Evolutionary conservation across 2,113 vertebrate genomes (phyloP).

Genomic region (Pangasianodon gigas): DNA sequence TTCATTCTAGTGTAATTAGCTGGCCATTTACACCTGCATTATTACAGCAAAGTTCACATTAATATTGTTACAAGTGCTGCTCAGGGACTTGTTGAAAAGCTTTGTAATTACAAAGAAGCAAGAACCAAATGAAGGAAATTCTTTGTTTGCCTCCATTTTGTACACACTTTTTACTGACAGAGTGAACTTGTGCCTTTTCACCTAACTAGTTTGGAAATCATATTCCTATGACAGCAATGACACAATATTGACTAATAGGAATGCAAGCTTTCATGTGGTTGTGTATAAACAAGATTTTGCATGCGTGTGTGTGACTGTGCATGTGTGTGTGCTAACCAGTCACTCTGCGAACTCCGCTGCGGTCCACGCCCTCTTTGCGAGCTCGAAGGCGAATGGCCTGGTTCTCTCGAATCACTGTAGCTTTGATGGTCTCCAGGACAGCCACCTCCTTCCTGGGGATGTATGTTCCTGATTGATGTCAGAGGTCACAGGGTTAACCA

Average conservation of each 20-base stretch:
- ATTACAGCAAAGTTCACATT: not conserved
- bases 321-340: slow-evolving; percentile 66
- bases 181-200: not conserved
- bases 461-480: slow-evolving; percentile 77
- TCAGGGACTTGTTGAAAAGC: not conserved
- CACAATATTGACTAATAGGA: not conserved
- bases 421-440: slow-evolving; percentile 82
- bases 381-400: slow-evolving; percentile 87
- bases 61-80: not conserved
- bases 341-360: slow-evolving; percentile 75
- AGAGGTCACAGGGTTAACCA: not conserved
- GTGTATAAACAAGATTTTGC: not conserved
- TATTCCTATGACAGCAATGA: not conserved
- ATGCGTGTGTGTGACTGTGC: not conserved
- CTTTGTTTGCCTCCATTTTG: not conserved
- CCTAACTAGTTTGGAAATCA: not conserved
- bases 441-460: slow-evolving; percentile 87
- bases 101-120: not conserved
- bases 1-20: not conserved
- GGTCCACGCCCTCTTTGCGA: slow-evolving; percentile 82
- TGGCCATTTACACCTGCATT: not conserved
- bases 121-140: not conserved
- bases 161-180: not conserved
- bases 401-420: slow-evolving; percentile 83
- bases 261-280: not conserved